phyloP scores from a whole-genome alignment of 2,797 vertebrate species.

The Phaenicophaeus curvirostris region DNA sequence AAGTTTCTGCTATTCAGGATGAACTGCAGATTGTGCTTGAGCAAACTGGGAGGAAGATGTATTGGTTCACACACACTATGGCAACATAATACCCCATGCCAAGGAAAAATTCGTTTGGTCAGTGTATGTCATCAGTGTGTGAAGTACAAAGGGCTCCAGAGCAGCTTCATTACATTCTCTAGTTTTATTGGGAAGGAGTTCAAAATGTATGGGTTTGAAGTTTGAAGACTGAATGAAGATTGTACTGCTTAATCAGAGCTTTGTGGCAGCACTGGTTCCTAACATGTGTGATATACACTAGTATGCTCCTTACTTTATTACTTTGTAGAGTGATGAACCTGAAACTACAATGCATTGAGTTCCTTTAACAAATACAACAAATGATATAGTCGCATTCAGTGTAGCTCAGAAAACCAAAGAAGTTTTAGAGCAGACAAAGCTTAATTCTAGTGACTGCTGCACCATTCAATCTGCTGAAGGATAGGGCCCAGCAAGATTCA shows the following conservation, averaged over 20 bases:
- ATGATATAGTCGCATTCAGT: neutral
- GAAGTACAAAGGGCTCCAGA: constrained; percentile 12
- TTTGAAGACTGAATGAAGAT: neutral
- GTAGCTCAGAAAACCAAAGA: neutral
- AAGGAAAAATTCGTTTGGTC: constrained; percentile 16
- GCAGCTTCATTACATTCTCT: constrained; percentile 19
- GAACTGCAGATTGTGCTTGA: neutral
- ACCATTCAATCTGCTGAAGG: neutral
- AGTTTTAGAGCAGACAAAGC: neutral
- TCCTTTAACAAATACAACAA: neutral
- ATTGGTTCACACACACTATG: fast-evolving
- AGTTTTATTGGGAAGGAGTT: neutral
- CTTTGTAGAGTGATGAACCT: neutral
- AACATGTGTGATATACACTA: neutral
- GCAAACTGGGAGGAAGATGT: neutral
- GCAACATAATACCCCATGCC: neutral
- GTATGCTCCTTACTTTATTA: constrained; percentile 7
- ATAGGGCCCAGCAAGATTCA: neutral
- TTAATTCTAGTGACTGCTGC: neutral
- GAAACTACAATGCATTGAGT: neutral
- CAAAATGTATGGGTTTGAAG: neutral
- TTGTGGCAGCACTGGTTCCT: neutral
- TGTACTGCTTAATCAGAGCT: neutral
- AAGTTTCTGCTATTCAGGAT: neutral
- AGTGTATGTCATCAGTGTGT: neutral